A percentile compares a stretch with the other conserved stretches of the same genome.
Conservation (phyloP, 1,140 invertebrate genomes). For the Hesperophylax magnus region DNA sequence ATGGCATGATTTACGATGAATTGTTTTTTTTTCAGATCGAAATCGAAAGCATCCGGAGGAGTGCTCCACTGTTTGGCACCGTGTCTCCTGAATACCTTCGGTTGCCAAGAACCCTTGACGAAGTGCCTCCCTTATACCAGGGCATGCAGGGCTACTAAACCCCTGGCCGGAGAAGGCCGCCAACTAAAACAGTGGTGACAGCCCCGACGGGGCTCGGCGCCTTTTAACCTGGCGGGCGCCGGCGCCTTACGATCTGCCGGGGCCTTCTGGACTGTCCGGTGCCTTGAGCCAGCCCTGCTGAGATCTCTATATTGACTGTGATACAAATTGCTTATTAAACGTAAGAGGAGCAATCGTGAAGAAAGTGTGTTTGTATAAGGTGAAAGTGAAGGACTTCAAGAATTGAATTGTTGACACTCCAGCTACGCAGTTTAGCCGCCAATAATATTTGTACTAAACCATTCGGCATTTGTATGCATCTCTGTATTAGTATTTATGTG, state of each 20-base stretch:
- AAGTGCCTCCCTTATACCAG: slow-evolving; percentile 38
- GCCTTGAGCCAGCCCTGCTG: neutral
- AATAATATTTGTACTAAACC: neutral
- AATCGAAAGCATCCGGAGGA: slow-evolving; percentile 46
- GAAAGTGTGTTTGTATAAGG: slow-evolving; percentile 11
- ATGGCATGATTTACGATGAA: neutral
- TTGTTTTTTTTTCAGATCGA: slow-evolving; percentile 40
- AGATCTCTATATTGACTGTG: slow-evolving; percentile 55
- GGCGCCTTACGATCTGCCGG: neutral
- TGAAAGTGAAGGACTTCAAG: neutral
- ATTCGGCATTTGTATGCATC: no score
- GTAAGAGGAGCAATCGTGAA: slow-evolving; percentile 1
- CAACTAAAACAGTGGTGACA: neutral
- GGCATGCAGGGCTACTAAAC: slow-evolving; percentile 38
- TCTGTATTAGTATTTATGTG: no score
- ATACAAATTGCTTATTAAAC: slow-evolving; percentile 43
- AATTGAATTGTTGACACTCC: neutral
- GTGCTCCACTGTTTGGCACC: slow-evolving; percentile 53
- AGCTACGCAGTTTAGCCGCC: neutral
- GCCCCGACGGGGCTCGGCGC: slow-evolving; percentile 5
- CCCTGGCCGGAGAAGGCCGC: neutral
- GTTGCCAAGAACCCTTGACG: slow-evolving; percentile 52
- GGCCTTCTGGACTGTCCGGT: neutral
- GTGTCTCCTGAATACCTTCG: slow-evolving; percentile 54
- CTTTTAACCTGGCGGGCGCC: neutral